Conservation (phyloP, 1,140 invertebrate genomes). For the Nixonia krombeini region DNA sequence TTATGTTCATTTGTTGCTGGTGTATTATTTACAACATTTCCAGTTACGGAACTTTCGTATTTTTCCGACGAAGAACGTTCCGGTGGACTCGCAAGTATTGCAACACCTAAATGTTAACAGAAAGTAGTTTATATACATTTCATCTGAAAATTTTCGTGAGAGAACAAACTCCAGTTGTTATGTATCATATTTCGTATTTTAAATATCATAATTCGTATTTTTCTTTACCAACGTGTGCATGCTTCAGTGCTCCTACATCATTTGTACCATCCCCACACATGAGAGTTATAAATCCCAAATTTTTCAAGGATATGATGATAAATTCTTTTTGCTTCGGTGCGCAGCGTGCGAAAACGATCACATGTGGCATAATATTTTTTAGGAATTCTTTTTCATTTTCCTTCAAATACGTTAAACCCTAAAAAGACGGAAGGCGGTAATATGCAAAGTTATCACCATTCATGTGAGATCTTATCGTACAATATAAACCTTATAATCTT, state of each 20-base stretch:
- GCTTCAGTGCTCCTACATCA: constrained; percentile 99
- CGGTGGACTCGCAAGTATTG: constrained; percentile 89
- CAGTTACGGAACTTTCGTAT: constrained; percentile 48
- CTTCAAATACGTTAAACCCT: constrained; percentile 83
- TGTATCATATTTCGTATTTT: too few relatives aligned
- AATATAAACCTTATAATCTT: too few relatives aligned
- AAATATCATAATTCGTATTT: too few relatives aligned
- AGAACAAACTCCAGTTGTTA: too few relatives aligned
- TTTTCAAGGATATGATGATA: constrained; percentile 91
- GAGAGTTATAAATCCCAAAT: constrained; percentile 89
- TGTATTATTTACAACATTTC: constrained; percentile 49
- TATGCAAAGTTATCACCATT: too few relatives aligned
- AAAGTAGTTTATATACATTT: too few relatives aligned
- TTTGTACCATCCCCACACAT: constrained; percentile 99
- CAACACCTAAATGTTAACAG: constrained; percentile 77
- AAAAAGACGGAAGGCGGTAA: constrained; percentile 45
- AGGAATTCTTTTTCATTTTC: constrained; percentile 78
- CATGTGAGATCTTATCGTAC: too few relatives aligned
- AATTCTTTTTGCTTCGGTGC: constrained; percentile 98
- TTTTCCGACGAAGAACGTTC: constrained; percentile 73
- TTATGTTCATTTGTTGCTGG: constrained; percentile 45
- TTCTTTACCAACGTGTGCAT: constrained; percentile 94
- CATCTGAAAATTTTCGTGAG: too few relatives aligned
- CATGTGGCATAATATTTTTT: constrained; percentile 83
- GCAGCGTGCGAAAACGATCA: constrained; percentile 93